phyloP scores from a whole-genome alignment of 2,113 vertebrate genomes.

The Psilopsiagon aurifrons region DNA sequence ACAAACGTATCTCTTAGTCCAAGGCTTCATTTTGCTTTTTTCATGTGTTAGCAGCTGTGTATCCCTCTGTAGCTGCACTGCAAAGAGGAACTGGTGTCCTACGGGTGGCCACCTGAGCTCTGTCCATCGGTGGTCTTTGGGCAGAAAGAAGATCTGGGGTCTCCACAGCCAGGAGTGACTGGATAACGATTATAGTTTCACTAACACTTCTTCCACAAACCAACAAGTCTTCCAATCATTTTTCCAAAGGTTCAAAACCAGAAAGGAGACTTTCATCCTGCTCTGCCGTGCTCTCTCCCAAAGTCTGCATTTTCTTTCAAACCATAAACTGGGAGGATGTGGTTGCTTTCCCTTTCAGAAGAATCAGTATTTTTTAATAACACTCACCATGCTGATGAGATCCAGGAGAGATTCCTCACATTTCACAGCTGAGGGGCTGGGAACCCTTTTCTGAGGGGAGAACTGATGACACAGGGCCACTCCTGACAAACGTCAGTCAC shows the following conservation, averaged over 20 bases:
- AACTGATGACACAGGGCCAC: background rate
- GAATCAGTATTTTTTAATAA: background rate
- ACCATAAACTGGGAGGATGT: background rate
- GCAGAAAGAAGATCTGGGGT: background rate
- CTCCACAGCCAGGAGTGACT: background rate
- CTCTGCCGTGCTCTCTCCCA: background rate
- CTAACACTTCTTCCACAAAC: background rate
- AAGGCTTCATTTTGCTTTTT: background rate
- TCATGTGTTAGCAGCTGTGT: background rate
- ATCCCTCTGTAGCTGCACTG: background rate
- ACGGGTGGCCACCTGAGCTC: background rate
- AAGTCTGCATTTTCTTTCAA: background rate
- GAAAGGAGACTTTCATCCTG: background rate
- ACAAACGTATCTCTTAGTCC: background rate
- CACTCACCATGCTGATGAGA: background rate
- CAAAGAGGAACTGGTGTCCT: background rate
- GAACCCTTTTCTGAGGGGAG: background rate
- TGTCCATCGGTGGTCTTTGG: accelerated
- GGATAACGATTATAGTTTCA: background rate
- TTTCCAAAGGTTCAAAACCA: background rate
- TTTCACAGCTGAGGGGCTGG: background rate
- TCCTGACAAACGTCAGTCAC: background rate
- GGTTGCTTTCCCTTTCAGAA: background rate
- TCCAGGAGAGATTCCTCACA: background rate
- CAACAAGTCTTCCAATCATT: background rate